Percentiles rank a stretch among this genome's conserved stretches.
These are phyloP conservation scores for Champsocephalus gunnari DNA, from an alignment of 2,797 vertebrate genomes.

Conservation along the genomic window DNA sequence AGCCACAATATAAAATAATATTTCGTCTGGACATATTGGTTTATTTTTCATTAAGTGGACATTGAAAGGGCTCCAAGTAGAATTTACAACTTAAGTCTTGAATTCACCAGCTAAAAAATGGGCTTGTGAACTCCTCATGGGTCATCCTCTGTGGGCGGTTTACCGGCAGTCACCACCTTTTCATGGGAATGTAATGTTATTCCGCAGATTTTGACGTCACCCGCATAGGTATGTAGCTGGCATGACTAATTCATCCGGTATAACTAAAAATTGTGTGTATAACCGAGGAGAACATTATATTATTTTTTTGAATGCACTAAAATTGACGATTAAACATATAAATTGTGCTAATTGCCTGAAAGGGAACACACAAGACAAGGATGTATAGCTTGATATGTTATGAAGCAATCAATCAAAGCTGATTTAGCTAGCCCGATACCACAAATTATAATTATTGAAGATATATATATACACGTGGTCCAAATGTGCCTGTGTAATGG, in stretches of 20 bases:
- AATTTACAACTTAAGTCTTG: fast-evolving
- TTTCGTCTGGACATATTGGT: fast-evolving
- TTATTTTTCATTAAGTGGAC: neutral
- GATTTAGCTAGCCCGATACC: no score
- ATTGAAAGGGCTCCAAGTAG: fast-evolving
- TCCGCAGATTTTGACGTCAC: neutral
- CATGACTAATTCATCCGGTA: neutral
- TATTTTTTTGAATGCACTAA: neutral
- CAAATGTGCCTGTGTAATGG: no score
- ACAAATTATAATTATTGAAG: no score
- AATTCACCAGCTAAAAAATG: constrained; percentile 2
- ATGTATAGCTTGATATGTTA: no score
- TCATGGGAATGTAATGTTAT: neutral
- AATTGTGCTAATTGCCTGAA: no score
- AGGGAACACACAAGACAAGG: no score
- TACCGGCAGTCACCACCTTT: constrained; percentile 1
- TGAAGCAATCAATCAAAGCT: no score
- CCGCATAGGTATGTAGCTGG: neutral
- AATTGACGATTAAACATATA: no score
- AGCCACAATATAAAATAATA: fast-evolving
- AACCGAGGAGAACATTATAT: neutral
- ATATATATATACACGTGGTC: no score
- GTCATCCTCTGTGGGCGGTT: constrained; percentile 33
- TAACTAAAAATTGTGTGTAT: no score
- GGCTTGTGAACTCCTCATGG: constrained; percentile 37